Evolutionary conservation across 2,888 invertebrate species (phyloP), one percentile per base, ranked within the genome.

Genomic region (Tachina lurida): DNA sequence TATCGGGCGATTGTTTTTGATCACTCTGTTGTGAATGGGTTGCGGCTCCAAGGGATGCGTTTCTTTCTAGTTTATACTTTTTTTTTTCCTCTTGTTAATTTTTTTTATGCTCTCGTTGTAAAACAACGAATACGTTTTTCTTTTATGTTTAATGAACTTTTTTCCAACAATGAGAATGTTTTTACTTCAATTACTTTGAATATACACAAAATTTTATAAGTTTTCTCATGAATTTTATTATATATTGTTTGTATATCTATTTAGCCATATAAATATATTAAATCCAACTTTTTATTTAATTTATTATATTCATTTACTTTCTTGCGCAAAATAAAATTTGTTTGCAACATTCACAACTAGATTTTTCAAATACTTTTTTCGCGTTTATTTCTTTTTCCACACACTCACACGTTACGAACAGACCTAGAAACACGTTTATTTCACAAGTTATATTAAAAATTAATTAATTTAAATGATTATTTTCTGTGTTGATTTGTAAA

Each of bases 401-500:
- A 83, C 86, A 86, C 83, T 79, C 83, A 86, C 85, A 85, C 85
- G 47, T 75, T 78, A 63, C 54, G 56, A 70, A 68, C 78, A 78
- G 85, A 70, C 78, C 39, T 70, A 52, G 65, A 81, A 82, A 85
- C 68, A 82, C 52, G 15, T 65, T 73, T 82, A 12, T 13, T 78
- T 60, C 19, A 43, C 49, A n/a, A n/a, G 62, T 82, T 31, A 74
- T 83, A 67, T 31, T 15, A 10, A 62, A 60, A 75, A 78, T 75
- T 78, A 62, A 19, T 52, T 43, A 68, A 49, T 63, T 81, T 56
- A 63, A 49, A 17, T 58, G 54, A 17, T 70, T 75, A 70, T 78
- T 74, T 84, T 84, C 74, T 78, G 63, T 17, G 22, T 62, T 80
- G 76, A 73, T 78, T 81, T 80, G 13, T 71, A 68, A 71, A 78